Percentiles rank a stretch among this genome's conserved stretches.
phyloP scores from a whole-genome alignment of 2,113 vertebrate genomes.

The Pedionomus torquatus region DNA sequence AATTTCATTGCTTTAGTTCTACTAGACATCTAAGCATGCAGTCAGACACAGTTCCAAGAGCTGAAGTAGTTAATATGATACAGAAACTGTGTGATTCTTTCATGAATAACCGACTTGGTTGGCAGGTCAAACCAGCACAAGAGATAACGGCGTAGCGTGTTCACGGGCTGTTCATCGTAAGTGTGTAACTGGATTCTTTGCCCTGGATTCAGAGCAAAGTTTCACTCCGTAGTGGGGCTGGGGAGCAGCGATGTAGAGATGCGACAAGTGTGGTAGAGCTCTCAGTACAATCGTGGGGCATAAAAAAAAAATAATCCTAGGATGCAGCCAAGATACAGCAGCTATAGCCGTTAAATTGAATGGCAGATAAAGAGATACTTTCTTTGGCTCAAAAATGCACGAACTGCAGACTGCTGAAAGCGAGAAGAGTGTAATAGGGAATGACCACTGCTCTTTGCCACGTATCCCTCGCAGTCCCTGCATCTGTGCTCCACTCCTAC shows the following conservation, averaged over 20 bases:
- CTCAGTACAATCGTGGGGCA: rapidly evolving
- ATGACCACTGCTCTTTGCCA: background rate
- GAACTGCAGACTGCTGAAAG: background rate
- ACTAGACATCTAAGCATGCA: background rate
- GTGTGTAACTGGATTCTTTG: background rate
- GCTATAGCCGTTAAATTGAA: background rate
- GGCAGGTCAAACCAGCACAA: constrained; percentile 32
- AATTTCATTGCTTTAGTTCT: constrained; percentile 8
- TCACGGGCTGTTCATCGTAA: background rate
- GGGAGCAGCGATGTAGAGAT: background rate
- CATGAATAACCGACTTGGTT: constrained; percentile 10
- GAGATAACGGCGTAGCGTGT: background rate
- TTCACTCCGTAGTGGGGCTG: background rate
- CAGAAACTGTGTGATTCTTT: constrained; percentile 38
- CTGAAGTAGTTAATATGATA: background rate
- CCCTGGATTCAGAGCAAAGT: background rate
- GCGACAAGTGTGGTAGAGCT: background rate
- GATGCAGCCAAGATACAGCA: background rate
- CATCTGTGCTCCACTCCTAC: background rate
- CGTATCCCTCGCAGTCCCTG: background rate
- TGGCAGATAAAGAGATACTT: background rate
- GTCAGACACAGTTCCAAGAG: constrained; percentile 23
- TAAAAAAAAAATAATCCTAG: background rate
- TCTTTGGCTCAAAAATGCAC: background rate
- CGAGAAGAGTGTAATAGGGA: background rate